Conservation (phyloP, 2,797 vertebrate species). For the Coracias cyanogaster region DNA sequence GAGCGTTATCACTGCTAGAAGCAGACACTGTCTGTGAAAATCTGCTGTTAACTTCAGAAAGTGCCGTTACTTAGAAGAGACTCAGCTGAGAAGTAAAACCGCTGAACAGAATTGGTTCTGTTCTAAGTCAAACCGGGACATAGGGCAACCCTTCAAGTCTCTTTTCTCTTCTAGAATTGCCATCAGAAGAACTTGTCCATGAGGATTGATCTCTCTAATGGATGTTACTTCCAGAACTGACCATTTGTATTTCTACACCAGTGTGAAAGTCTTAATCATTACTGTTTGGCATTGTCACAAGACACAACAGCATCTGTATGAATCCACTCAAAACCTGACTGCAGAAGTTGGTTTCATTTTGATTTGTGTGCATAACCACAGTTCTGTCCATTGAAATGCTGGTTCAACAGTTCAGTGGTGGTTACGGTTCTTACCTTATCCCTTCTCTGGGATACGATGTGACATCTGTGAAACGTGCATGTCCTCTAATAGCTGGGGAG, state of each 20-base stretch:
- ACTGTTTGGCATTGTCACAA: rapidly evolving
- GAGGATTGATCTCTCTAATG: background rate
- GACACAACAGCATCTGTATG: background rate
- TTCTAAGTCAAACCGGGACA: background rate
- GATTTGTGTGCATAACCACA: background rate
- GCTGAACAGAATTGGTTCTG: background rate
- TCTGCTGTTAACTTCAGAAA: background rate
- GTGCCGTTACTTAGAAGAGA: background rate
- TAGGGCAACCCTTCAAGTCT: background rate
- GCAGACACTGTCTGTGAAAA: background rate
- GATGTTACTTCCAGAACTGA: background rate
- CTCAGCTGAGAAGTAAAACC: background rate
- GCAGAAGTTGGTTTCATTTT: background rate
- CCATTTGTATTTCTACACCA: background rate
- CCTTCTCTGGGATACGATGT: background rate
- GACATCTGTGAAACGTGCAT: background rate
- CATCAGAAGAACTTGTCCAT: background rate
- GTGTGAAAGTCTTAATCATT: background rate
- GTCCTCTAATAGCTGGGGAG: background rate
- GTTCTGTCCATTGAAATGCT: background rate
- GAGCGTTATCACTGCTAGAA: background rate
- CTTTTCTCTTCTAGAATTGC: background rate
- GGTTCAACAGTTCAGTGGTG: background rate
- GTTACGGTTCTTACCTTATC: background rate
- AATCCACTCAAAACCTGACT: background rate